phyloP scores from a whole-genome alignment of 1,140 invertebrate genomes.

The Monochamus saltuarius region DNA sequence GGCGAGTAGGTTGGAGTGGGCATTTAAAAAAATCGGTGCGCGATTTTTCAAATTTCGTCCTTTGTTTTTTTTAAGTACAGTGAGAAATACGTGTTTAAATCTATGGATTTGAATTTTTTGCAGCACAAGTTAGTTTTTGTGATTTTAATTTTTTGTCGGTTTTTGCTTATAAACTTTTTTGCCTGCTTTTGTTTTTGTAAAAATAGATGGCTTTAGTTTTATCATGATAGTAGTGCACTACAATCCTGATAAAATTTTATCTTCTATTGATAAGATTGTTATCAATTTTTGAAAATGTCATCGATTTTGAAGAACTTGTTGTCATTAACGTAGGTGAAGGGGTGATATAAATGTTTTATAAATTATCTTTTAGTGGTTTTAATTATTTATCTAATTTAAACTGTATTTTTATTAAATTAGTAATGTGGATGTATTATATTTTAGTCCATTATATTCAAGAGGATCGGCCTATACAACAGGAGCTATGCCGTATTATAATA shows the following conservation, averaged over 20 bases:
- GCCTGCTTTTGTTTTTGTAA: constrained; percentile 5
- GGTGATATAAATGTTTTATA: constrained; percentile 14
- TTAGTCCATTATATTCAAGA: constrained; percentile 44
- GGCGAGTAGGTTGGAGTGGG: constrained; percentile 6
- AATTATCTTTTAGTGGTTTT: constrained; percentile 17
- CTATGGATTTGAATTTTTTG: constrained; percentile 39
- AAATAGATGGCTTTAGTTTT: neutral
- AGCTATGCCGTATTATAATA: constrained; percentile 46
- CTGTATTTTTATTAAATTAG: constrained; percentile 1
- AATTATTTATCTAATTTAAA: constrained; percentile 17
- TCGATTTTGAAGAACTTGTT: constrained; percentile 38
- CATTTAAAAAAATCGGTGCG: constrained; percentile 13
- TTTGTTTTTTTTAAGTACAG: neutral
- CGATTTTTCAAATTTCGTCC: neutral
- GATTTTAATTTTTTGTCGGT: constrained; percentile 20
- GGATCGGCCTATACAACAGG: constrained; percentile 31
- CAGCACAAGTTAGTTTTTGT: constrained; percentile 41
- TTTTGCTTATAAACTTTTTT: constrained; percentile 9
- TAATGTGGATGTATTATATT: constrained; percentile 20
- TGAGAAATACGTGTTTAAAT: neutral
- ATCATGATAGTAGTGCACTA: neutral
- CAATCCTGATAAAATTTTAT: too few species aligned
- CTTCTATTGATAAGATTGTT: constrained; percentile 11
- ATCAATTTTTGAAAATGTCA: constrained; percentile 22
- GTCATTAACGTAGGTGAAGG: constrained; percentile 23